Conservation (phyloP, 2,888 invertebrate genomes). For the Erebia aethiops region DNA sequence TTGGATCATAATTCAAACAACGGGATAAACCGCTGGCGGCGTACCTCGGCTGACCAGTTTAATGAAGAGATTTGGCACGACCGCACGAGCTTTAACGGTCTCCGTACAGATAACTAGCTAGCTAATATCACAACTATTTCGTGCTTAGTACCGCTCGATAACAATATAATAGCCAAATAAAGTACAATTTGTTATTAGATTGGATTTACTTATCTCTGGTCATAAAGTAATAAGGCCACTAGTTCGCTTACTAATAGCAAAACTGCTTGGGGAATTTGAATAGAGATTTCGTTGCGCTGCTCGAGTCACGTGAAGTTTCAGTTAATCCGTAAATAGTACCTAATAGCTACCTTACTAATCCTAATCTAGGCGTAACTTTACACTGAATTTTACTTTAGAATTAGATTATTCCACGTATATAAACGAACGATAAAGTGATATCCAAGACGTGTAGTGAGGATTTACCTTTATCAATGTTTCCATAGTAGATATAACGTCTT, state of each 20-base stretch:
- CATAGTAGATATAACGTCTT: background rate
- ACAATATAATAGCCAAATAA: slow-evolving; percentile 24
- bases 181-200: slow-evolving; percentile 23
- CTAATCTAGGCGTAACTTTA: slow-evolving; percentile 2
- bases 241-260: slow-evolving; percentile 4
- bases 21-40: slow-evolving; percentile 65
- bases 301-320: slow-evolving; percentile 3
- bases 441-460: background rate
- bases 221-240: slow-evolving; percentile 10
- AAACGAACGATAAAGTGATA: background rate
- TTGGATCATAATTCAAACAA: slow-evolving; percentile 51
- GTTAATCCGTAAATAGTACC: background rate
- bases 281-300: background rate
- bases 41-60: slow-evolving; percentile 64
- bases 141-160: slow-evolving; percentile 26
- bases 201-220: slow-evolving; percentile 20
- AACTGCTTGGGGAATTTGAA: background rate
- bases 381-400: background rate
- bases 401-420: background rate
- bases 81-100: slow-evolving; percentile 71
- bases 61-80: slow-evolving; percentile 82
- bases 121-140: slow-evolving; percentile 26
- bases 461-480: background rate
- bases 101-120: slow-evolving; percentile 42
- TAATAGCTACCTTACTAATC: background rate